Evolutionary conservation across 2,113 vertebrate genomes (phyloP), one percentile per base, ranked within the genome.

Genomic region (Pseudonaja textilis): DNA sequence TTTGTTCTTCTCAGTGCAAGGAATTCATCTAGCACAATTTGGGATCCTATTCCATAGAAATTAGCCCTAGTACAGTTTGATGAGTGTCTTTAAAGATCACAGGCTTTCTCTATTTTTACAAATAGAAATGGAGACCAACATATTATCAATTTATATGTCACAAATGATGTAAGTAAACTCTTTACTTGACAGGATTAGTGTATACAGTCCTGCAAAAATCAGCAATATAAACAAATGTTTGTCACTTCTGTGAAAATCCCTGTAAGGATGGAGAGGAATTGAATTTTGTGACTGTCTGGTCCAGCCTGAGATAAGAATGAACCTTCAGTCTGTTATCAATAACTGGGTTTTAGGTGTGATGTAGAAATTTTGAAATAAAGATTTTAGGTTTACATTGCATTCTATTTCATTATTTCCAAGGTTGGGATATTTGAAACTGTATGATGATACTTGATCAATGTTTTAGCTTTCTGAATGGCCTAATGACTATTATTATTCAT

Each of bases 1-100:
- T 12, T 0, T 88, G 59, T 87, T 90, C 39, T 39, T 0, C 88
- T 7, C n/a, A 2, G 0, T 39, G 14, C 5, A 3, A 9, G 6
- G 5, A 91, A 88, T 0, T 52, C 45, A 64, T 34, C 5, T 29
- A 42, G 2, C 47, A 8, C 74, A 2, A 25, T 81, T 55, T 74
- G 92, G 26, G 14, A 86, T 86, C 47, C 5, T 87, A 25, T 64
- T 92, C 3, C 6, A 1, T 7, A 74, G 14, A 91, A 90, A 64
- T 92, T 87, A 55, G 10, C 1, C 22, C 50, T 52, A 55, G 85
- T 50, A 25, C 2, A 87, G 11, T 7, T 42, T 0, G 52, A 1
- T 88, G 22, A n/a, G 88, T 55, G 16, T 1, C 52, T 1, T 3
- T 88, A 22, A 9, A 0, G 74, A 14, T 64, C 42, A 1, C 18